Conservation (phyloP, 2,888 invertebrate genomes). For the Acanthosepion pharaonis region DNA sequence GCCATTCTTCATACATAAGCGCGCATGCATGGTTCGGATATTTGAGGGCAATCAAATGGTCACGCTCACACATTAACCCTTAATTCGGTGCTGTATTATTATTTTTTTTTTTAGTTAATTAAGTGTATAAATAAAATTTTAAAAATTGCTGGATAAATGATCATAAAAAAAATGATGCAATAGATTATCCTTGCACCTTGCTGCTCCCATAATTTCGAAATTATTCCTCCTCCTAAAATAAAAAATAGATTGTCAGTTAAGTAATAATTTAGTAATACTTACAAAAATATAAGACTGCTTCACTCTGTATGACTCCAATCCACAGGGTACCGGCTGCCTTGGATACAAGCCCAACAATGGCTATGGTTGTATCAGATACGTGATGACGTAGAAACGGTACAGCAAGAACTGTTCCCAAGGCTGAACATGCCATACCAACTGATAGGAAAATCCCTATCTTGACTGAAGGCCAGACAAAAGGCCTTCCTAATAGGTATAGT, state of each 20-base stretch:
- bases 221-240: neutral
- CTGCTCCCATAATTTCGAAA: neutral
- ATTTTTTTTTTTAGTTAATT: neutral
- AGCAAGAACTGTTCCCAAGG: slow-evolving; percentile 64
- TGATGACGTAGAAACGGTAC: slow-evolving; percentile 65
- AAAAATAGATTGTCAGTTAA: neutral
- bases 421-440: slow-evolving; percentile 68
- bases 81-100: neutral
- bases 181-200: too few relatives aligned
- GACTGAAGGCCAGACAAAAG: slow-evolving; percentile 62
- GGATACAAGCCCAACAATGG: slow-evolving; percentile 69
- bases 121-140: neutral
- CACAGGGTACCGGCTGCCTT: slow-evolving; percentile 72
- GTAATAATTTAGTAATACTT: slow-evolving; percentile 52
- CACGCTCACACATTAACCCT: too few relatives aligned
- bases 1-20: neutral
- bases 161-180: too few relatives aligned
- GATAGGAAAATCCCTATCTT: slow-evolving; percentile 68
- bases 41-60: neutral
- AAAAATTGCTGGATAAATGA: too few relatives aligned
- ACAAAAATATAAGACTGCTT: slow-evolving; percentile 70
- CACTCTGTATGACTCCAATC: slow-evolving; percentile 70
- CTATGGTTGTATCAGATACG: slow-evolving; percentile 66
- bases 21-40: neutral
- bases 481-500: slow-evolving; percentile 68